Conservation (phyloP, 2,888 invertebrate genomes). For the Netelia inedita region DNA sequence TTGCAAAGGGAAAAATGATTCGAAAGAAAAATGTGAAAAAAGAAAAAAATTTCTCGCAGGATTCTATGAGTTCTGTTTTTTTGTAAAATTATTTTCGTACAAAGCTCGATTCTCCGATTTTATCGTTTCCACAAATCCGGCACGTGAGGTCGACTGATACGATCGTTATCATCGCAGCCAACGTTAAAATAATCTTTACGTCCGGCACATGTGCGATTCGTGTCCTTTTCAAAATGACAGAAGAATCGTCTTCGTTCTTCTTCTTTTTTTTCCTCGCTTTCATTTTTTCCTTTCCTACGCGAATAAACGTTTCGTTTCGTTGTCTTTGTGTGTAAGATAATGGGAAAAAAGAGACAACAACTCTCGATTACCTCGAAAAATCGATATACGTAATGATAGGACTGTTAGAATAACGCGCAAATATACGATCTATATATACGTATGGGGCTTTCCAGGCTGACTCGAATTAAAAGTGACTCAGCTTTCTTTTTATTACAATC, state of each 20-base stretch:
- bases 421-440: constrained; percentile 4
- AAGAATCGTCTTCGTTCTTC: not conserved
- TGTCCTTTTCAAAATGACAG: not conserved
- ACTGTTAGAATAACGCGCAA: constrained; percentile 9
- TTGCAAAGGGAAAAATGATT: too few species aligned
- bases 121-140: constrained; percentile 20
- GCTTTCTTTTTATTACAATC: not conserved
- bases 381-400: constrained; percentile 24
- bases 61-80: too few species aligned
- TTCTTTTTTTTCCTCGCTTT: not conserved
- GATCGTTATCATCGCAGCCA: constrained; percentile 4
- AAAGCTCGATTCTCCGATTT: constrained; percentile 1
- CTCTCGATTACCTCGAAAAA: constrained; percentile 20
- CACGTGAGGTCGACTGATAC: constrained; percentile 5
- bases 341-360: constrained; percentile 4
- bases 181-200: constrained; percentile 7
- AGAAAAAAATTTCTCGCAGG: too few species aligned
- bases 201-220: too few species aligned
- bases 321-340: constrained; percentile 19
- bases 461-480: not conserved
- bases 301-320: constrained; percentile 36
- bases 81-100: too few species aligned
- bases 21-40: not conserved
- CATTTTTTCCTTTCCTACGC: not conserved
- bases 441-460: not conserved